These are phyloP conservation scores for Himalopsyche anomala DNA, from an alignment of 2,888 invertebrate genomes.

Conservation along the genomic window DNA sequence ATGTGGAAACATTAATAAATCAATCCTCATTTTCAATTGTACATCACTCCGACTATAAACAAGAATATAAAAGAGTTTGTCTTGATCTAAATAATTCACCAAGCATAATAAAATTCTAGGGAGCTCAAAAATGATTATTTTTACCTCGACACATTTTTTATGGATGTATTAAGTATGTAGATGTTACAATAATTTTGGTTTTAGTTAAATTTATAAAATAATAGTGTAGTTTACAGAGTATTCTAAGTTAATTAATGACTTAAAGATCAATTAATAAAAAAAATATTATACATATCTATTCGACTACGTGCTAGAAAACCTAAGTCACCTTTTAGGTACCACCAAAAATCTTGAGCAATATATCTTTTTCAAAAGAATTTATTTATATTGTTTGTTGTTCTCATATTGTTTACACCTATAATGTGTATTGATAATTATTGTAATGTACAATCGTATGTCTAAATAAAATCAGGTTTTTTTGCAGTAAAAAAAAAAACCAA, in stretches of 20 bases:
- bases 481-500: background rate
- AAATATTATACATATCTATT: conserved; percentile 40
- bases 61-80: too few relatives aligned
- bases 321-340: conserved; percentile 38
- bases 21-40: too few relatives aligned
- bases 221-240: conserved; percentile 19
- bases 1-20: too few relatives aligned
- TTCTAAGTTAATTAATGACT: conserved; percentile 31
- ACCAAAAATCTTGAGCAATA: conserved; percentile 37
- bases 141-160: background rate
- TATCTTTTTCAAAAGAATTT: background rate
- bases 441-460: background rate
- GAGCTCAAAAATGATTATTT: too few relatives aligned
- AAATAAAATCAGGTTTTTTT: background rate
- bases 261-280: conserved; percentile 30
- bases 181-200: background rate
- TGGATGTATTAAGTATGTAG: background rate
- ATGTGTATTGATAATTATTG: background rate
- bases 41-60: too few relatives aligned
- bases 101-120: too few relatives aligned
- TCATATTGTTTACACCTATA: background rate
- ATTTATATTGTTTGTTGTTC: background rate
- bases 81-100: too few relatives aligned
- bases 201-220: conserved; percentile 3
- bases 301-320: conserved; percentile 35